Percentiles rank a stretch among this genome's conserved stretches.
phyloP scores from a whole-genome alignment of 2,797 vertebrate genomes.

The Muscicapa striata region DNA sequence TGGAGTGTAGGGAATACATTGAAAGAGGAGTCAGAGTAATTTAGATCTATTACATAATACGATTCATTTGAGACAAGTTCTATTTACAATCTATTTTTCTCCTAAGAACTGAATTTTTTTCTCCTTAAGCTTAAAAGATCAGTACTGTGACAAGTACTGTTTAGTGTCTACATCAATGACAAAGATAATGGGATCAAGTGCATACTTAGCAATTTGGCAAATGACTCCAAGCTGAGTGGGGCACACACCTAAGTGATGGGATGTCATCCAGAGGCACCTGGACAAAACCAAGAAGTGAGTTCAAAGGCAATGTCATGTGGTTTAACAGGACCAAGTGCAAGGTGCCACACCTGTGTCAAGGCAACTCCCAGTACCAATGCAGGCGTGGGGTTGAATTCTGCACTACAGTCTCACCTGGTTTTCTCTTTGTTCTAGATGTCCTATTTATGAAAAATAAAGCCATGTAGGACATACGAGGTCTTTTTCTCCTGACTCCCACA shows the following conservation, averaged over 20 bases:
- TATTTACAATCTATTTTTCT: not conserved
- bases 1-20: not conserved
- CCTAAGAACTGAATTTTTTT: not conserved
- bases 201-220: not conserved
- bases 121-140: not conserved
- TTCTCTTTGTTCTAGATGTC: not conserved
- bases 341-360: not conserved
- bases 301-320: too few relatives aligned
- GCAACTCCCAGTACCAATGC: not conserved
- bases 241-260: fast-evolving
- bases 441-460: not conserved
- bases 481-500: not conserved
- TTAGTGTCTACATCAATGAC: not conserved
- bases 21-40: not conserved
- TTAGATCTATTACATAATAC: not conserved
- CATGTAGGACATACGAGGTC: fast-evolving
- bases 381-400: fast-evolving
- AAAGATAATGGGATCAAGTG: not conserved
- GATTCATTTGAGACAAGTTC: not conserved
- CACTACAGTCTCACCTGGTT: not conserved
- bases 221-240: too few relatives aligned
- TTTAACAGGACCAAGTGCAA: not conserved
- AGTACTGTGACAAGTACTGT: not conserved
- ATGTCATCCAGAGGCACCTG: not conserved
- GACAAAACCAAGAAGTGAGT: not conserved